These are phyloP conservation scores for Lasaia peninsularis DNA, from an alignment of 1,140 invertebrate species.

Conservation along the genomic window DNA sequence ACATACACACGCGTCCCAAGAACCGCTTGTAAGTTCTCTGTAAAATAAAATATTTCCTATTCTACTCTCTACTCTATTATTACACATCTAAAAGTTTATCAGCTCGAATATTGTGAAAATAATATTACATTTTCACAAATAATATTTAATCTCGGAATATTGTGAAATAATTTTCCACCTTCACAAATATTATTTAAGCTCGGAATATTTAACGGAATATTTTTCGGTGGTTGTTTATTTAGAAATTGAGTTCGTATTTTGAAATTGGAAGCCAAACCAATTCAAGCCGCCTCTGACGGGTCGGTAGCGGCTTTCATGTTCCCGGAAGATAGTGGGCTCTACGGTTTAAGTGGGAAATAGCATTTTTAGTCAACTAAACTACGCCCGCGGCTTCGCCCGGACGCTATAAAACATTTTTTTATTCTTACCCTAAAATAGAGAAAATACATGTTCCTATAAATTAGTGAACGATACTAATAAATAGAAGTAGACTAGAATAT, in stretches of 20 bases:
- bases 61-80: too few species aligned
- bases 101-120: too few species aligned
- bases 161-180: neutral
- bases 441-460: too few species aligned
- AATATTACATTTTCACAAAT: neutral
- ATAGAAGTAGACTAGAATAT: too few species aligned
- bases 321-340: neutral
- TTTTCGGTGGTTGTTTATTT: neutral
- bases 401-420: neutral
- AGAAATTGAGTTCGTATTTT: slow-evolving; percentile 1
- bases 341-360: neutral
- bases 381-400: too few species aligned
- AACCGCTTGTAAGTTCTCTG: too few species aligned
- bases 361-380: neutral
- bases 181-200: neutral
- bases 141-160: neutral
- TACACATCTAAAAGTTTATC: too few species aligned
- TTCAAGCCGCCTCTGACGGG: neutral
- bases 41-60: too few species aligned
- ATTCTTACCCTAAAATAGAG: neutral
- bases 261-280: neutral
- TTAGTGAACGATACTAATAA: too few species aligned
- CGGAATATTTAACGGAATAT: slow-evolving; percentile 1
- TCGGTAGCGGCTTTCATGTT: neutral
- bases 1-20: too few species aligned